Evolutionary conservation across 2,888 invertebrate species (phyloP).

Genomic region (Tanaodytes sp.): DNA sequence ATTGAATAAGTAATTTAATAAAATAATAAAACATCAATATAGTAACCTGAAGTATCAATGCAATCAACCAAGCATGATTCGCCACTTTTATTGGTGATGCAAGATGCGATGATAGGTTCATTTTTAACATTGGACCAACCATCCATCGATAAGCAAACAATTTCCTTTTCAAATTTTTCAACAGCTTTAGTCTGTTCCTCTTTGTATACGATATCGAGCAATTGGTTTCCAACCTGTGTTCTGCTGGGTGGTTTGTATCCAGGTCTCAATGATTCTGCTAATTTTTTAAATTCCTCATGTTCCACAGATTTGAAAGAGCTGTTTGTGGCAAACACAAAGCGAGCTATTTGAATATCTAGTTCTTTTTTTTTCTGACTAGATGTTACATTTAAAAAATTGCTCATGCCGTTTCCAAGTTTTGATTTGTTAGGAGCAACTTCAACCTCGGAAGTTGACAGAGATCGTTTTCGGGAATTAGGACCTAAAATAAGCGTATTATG

Average conservation of each 20-base stretch:
- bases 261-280: conserved; percentile 6
- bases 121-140: conserved; percentile 23
- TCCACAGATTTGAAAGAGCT: conserved; percentile 5
- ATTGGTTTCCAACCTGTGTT: conserved; percentile 5
- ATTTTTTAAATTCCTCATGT: conserved; percentile 16
- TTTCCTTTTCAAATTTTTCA: conserved; percentile 4
- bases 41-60: conserved; percentile 14
- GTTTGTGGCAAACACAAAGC: conserved; percentile 5
- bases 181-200: conserved; percentile 1
- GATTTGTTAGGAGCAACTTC: background rate
- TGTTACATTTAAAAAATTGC: conserved; percentile 4
- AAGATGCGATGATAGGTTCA: conserved; percentile 17
- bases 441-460: background rate
- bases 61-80: background rate
- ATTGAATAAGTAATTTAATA: too few relatives aligned
- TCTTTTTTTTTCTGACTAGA: conserved; percentile 2
- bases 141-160: conserved; percentile 17
- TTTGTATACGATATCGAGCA: conserved; percentile 8
- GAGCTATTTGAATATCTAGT: conserved; percentile 15
- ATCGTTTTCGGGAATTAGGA: background rate
- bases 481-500: background rate
- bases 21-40: conserved; percentile 4
- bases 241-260: conserved; percentile 16
- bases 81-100: conserved; percentile 15
- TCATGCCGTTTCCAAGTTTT: background rate